Evolutionary conservation across 2,888 invertebrate genomes (phyloP).

Genomic region (Heliconius hortense): DNA sequence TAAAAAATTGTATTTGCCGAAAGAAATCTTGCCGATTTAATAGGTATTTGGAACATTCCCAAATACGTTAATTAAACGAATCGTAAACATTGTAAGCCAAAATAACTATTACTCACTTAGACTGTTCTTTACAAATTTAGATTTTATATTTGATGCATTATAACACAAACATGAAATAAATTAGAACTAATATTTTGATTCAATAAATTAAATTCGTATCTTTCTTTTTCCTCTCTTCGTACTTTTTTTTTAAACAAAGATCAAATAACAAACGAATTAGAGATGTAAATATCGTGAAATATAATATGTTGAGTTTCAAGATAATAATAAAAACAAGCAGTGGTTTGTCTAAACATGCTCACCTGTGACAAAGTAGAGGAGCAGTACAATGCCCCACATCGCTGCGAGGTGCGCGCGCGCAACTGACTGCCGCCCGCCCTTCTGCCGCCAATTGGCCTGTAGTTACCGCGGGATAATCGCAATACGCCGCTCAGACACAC

Average conservation of each 20-base stretch:
- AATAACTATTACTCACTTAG: constrained; percentile 34
- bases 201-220: neutral
- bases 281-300: neutral
- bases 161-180: neutral
- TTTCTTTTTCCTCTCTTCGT: no score
- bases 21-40: neutral
- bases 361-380: constrained; percentile 69
- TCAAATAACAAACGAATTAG: neutral
- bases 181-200: neutral
- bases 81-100: constrained; percentile 32
- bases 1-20: neutral
- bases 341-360: constrained; percentile 12
- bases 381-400: constrained; percentile 53
- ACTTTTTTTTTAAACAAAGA: neutral
- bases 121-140: neutral
- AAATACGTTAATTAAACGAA: constrained; percentile 41
- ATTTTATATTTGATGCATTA: neutral
- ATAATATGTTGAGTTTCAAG: neutral
- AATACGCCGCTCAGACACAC: constrained; percentile 40
- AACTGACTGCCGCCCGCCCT: constrained; percentile 64
- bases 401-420: constrained; percentile 47
- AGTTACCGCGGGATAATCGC: constrained; percentile 52
- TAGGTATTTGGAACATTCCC: constrained; percentile 38
- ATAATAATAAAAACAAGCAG: neutral
- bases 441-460: constrained; percentile 61